phyloP scores from a whole-genome alignment of 2,888 invertebrate species.

The Camptogramma bilineatum region DNA sequence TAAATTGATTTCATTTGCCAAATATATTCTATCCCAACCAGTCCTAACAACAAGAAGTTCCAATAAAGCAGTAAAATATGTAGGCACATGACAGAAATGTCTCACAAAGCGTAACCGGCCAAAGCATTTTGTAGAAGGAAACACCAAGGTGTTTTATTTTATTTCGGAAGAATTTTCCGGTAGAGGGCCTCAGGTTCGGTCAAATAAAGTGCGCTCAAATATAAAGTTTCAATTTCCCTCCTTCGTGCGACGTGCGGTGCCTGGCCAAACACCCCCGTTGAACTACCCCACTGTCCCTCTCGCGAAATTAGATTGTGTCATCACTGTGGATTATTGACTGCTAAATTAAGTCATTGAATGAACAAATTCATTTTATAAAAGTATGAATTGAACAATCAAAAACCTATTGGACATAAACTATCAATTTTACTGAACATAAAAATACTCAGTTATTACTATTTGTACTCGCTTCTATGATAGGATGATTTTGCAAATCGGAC shows the following conservation, averaged over 20 bases:
- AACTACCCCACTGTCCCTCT: slow-evolving; percentile 50
- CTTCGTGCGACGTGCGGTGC: slow-evolving; percentile 68
- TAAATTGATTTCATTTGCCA: too few relatives aligned
- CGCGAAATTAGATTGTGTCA: slow-evolving; percentile 44
- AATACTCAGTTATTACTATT: slow-evolving; percentile 3
- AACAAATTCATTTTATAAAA: not conserved
- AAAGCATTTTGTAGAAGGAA: slow-evolving; percentile 45
- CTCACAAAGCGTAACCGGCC: slow-evolving; percentile 11
- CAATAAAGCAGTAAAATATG: slow-evolving; percentile 1
- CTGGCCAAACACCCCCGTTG: slow-evolving; percentile 64
- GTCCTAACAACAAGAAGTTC: not conserved
- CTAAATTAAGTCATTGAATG: slow-evolving; percentile 37
- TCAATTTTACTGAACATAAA: not conserved
- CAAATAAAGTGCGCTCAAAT: slow-evolving; percentile 80
- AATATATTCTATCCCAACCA: too few relatives aligned
- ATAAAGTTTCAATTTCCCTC: slow-evolving; percentile 82
- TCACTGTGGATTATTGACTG: slow-evolving; percentile 46
- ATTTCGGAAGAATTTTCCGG: slow-evolving; percentile 73
- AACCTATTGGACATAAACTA: not conserved
- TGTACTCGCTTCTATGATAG: not conserved
- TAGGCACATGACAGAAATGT: slow-evolving; percentile 10
- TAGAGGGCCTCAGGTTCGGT: slow-evolving; percentile 68
- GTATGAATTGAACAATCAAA: slow-evolving; percentile 4
- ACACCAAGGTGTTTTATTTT: slow-evolving; percentile 71
- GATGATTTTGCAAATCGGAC: not conserved